Percentiles rank a stretch among this genome's conserved stretches.
Evolutionary conservation across 2,888 invertebrate species (phyloP).

Genomic region (Brachypalpus laphriformis): DNA sequence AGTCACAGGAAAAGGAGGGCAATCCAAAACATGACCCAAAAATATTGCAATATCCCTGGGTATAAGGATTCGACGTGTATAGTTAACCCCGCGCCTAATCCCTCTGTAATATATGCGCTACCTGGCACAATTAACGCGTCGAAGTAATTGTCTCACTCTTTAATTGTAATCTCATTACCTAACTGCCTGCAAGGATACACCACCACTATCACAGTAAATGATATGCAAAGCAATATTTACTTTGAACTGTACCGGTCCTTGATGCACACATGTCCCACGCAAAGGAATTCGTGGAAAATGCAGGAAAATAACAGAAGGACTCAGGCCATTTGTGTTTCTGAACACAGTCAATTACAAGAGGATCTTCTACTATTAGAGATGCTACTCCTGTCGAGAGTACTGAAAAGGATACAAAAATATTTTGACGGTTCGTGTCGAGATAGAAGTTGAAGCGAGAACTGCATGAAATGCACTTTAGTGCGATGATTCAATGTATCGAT

Average conservation of each 20-base stretch:
- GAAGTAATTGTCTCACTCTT: constrained; percentile 48
- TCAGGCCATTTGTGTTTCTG: constrained; percentile 27
- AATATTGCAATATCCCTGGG: not conserved
- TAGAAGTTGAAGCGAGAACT: not conserved
- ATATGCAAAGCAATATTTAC: constrained; percentile 60
- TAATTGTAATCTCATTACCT: constrained; percentile 62
- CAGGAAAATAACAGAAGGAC: constrained; percentile 15
- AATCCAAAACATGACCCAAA: not conserved
- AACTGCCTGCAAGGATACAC: constrained; percentile 52
- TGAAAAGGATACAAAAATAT: constrained; percentile 45
- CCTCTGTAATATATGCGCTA: constrained; percentile 5
- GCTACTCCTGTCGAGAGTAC: constrained; percentile 58
- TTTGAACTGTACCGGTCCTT: constrained; percentile 51
- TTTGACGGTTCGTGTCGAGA: constrained; percentile 43
- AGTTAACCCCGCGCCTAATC: constrained; percentile 14
- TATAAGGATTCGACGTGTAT: constrained; percentile 13
- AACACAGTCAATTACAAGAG: constrained; percentile 9
- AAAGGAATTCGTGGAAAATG: constrained; percentile 41
- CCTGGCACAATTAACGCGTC: constrained; percentile 23
- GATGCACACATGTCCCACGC: constrained; percentile 33
- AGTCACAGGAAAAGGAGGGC: not conserved
- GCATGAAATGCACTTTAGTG: constrained; percentile 34
- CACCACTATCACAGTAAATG: constrained; percentile 17
- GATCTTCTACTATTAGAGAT: constrained; percentile 9
- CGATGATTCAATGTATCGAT: constrained; percentile 58